These are phyloP conservation scores for Octopus sinensis DNA, from an alignment of 1,140 invertebrate genomes.

Conservation along the genomic window DNA sequence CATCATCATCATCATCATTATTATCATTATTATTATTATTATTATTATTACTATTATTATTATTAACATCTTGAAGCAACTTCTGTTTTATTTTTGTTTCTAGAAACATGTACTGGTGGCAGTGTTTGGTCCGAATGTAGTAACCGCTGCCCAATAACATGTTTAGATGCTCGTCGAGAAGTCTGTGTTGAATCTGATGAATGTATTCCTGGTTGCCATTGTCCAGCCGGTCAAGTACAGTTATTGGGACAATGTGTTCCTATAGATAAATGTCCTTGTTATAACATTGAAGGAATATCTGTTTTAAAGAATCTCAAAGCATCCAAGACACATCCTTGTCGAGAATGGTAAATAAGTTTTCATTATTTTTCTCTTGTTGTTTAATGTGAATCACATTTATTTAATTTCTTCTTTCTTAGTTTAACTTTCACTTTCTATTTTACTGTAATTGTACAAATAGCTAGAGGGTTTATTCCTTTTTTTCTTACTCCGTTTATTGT, in stretches of 20 bases:
- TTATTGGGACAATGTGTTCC: neutral
- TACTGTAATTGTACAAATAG: neutral
- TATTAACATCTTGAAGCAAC: too few relatives aligned
- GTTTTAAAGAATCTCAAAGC: neutral
- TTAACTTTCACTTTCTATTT: neutral
- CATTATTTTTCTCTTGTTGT: neutral
- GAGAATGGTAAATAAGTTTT: neutral
- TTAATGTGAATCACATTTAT: neutral
- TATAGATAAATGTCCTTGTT: constrained; percentile 10
- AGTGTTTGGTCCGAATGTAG: constrained; percentile 26
- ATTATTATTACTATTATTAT: too few relatives aligned
- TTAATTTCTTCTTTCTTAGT: neutral
- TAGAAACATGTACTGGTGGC: constrained; percentile 13
- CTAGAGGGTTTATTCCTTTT: neutral
- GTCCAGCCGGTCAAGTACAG: neutral
- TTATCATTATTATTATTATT: too few relatives aligned
- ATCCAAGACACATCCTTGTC: neutral
- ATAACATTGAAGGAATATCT: neutral
- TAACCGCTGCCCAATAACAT: constrained; percentile 26
- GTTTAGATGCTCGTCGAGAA: constrained; percentile 20
- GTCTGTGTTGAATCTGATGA: constrained; percentile 17
- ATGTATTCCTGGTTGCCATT: constrained; percentile 20
- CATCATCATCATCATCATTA: too few relatives aligned
- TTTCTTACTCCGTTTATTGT: neutral
- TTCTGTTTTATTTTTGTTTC: neutral